phyloP scores from a whole-genome alignment of 2,113 vertebrate species.

The Sapayoa aenigma region DNA sequence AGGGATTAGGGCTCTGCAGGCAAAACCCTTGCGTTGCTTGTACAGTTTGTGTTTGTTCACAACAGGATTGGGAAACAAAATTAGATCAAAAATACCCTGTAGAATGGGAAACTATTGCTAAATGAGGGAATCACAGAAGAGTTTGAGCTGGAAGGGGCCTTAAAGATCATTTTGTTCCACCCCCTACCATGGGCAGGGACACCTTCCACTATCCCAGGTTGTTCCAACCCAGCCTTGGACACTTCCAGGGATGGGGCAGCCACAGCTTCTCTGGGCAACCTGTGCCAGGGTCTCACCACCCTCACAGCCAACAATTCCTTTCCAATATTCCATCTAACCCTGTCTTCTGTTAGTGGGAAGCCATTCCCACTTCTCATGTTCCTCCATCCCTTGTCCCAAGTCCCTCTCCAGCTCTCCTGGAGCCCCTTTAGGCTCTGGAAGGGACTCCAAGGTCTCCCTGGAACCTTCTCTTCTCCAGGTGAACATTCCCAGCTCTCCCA shows the following conservation, averaged over 20 bases:
- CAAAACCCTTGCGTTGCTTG: background rate
- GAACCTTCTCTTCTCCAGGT: background rate
- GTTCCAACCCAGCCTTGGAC: background rate
- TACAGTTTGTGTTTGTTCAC: background rate
- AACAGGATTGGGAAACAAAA: background rate
- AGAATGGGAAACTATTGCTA: background rate
- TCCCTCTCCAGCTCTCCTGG: background rate
- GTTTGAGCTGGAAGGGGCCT: background rate
- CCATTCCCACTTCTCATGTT: background rate
- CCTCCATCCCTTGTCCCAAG: background rate
- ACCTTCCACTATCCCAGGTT: background rate
- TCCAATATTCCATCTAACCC: accelerated
- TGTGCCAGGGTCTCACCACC: background rate
- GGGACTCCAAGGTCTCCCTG: background rate
- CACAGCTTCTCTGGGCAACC: background rate
- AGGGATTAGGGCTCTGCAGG: background rate
- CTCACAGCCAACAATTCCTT: accelerated
- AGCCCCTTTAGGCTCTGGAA: background rate
- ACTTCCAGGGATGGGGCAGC: background rate
- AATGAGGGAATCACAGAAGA: background rate
- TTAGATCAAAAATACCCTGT: background rate
- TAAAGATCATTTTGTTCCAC: background rate
- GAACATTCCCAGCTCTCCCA: background rate
- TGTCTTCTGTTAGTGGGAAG: background rate
- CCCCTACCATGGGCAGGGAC: background rate